Conservation (phyloP, 2,888 invertebrate species). For the Acanthacorydalis orientalis region DNA sequence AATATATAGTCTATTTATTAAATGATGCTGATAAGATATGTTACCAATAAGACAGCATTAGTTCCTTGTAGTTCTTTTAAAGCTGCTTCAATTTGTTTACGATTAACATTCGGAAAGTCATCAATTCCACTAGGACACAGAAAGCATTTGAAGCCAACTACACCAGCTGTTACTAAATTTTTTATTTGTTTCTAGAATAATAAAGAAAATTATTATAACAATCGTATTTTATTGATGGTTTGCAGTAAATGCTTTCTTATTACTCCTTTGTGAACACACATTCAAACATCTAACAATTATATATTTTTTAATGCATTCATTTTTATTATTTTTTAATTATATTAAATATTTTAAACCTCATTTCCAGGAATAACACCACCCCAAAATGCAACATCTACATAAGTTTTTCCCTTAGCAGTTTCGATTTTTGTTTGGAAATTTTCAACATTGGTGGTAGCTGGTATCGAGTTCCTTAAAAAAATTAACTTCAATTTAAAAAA, state of each 20-base stretch:
- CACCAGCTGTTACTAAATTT: conserved; percentile 42
- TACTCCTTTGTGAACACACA: neutral
- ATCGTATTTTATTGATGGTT: neutral
- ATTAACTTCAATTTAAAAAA: neutral
- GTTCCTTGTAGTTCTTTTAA: conserved; percentile 39
- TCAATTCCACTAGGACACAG: conserved; percentile 49
- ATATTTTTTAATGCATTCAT: neutral
- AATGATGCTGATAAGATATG: conserved; percentile 9
- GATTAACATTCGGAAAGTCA: conserved; percentile 45
- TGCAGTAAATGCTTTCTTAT: neutral
- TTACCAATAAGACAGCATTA: conserved; percentile 45
- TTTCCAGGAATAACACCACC: conserved; percentile 60
- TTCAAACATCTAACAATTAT: neutral
- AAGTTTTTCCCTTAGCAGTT: conserved; percentile 37
- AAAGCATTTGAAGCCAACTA: conserved; percentile 60
- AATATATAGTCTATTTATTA: conserved; percentile 1
- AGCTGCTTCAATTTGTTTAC: conserved; percentile 36
- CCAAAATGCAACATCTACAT: conserved; percentile 60
- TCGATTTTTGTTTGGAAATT: conserved; percentile 41
- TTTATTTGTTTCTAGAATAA: conserved; percentile 34
- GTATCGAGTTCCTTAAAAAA: conserved; percentile 45
- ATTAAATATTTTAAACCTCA: conserved; percentile 24
- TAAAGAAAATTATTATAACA: neutral
- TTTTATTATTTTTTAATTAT: neutral
- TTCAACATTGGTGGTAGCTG: conserved; percentile 46